Conservation (phyloP, 2,113 vertebrate species). For the Rattus norvegicus region DNA sequence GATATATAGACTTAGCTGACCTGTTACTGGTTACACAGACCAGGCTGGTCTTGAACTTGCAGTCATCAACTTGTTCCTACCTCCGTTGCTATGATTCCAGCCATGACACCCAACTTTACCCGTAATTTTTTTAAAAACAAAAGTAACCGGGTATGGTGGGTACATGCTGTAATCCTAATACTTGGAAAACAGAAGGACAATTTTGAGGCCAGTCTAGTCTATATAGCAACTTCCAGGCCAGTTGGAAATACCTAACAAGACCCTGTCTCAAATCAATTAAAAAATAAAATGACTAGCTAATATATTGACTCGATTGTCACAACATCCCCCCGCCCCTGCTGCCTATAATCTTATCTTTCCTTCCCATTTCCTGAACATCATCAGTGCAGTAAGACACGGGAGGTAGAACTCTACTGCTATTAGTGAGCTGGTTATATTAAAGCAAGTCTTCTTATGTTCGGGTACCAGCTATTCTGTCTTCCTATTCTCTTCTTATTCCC, state of each 20-base stretch:
- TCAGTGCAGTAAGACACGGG: neutral
- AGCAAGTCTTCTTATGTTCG: neutral
- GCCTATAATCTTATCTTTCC: neutral
- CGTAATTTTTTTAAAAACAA: neutral
- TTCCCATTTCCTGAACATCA: neutral
- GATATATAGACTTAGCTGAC: neutral
- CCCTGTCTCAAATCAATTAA: neutral
- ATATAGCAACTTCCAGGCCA: neutral
- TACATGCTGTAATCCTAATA: neutral
- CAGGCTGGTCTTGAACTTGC: neutral
- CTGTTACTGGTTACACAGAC: neutral
- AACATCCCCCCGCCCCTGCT: no score
- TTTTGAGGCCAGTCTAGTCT: neutral
- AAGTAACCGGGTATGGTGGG: neutral
- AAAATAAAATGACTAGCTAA: neutral
- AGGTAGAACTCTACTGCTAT: neutral
- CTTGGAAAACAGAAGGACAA: neutral
- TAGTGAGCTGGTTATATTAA: rapidly evolving
- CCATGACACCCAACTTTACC: neutral
- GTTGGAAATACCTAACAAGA: neutral
- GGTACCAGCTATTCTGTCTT: neutral
- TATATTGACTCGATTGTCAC: neutral
- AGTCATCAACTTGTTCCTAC: neutral
- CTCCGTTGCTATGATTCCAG: neutral
- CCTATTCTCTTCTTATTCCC: neutral